These are phyloP conservation scores for Apis cerana DNA, from an alignment of 1,140 invertebrate genomes.

Conservation along the genomic window DNA sequence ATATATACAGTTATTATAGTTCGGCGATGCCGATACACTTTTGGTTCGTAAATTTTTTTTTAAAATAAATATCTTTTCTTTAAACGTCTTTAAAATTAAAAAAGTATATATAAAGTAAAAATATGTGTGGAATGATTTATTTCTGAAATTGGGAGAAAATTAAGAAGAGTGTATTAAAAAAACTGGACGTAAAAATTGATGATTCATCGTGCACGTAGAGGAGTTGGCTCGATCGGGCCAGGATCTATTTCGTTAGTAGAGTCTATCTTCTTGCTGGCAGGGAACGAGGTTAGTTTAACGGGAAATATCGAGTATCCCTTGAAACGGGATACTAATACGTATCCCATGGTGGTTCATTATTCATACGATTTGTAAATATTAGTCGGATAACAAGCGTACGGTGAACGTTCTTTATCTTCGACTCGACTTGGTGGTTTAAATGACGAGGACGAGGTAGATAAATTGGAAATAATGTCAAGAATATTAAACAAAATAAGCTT, in stretches of 20 bases:
- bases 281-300: not conserved
- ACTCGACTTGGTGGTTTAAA: not conserved
- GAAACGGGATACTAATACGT: slow-evolving; percentile 12
- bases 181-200: not conserved
- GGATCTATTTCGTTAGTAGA: slow-evolving; percentile 46
- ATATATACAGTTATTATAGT: no score
- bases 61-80: no score
- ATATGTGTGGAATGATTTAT: not conserved
- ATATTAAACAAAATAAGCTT: not conserved
- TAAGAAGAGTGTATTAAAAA: not conserved
- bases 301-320: not conserved
- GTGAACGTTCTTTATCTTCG: not conserved
- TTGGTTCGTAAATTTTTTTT: no score
- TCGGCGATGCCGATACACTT: no score
- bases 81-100: no score
- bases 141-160: not conserved
- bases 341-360: slow-evolving; percentile 43
- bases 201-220: no score
- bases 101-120: no score
- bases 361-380: slow-evolving; percentile 47
- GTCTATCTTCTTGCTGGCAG: slow-evolving; percentile 1
- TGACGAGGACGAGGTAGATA: not conserved
- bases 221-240: slow-evolving; percentile 12
- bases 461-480: not conserved
- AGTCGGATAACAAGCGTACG: not conserved